Evolutionary conservation across 2,888 invertebrate species (phyloP), one percentile per base, ranked within the genome.

Genomic region (Nomada fabriciana): DNA sequence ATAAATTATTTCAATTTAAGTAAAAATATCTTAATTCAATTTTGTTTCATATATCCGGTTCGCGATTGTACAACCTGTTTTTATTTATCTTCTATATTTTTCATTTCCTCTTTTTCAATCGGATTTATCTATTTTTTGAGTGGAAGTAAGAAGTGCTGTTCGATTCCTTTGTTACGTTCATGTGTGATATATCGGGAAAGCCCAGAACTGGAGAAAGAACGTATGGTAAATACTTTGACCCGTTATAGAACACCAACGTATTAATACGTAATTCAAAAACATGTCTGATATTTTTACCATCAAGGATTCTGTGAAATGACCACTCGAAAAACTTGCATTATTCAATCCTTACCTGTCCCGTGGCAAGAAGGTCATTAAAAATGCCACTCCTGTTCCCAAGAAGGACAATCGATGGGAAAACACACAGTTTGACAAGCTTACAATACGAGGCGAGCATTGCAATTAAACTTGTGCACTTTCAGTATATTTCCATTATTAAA

Each of bases 351-450:
- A 13, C 7, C 42, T 42, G 61, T 4, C 42, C 11, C 20, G 20
- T 11, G 10, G 5, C 13, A 50, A 43, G 25, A 67, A 52, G 67
- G n/a, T 20, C 23, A 15, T 68, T 50, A 60, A 60, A 68, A 2
- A 15, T 52, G 9, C 42, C 18, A n/a, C 23, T 50, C n/a, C 23
- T 47, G 3, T 67, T 52, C 23, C 59, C 15, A 25, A 9, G 52
- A 15, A 68, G 36, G 36, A 52, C 13, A 36, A 59, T 47, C 47
- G 18, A 42, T 42, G 43, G 43, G 23, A 71, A 76, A 76, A 55
- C 36, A 20, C 43, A 13, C n/a, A 2, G 23, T 11, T 57, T 59
- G 57, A 47, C 73, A 36, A 36, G 25, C 50, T 57, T 36, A 55
- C n/a, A 73, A 50, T 23, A 7, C 36, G 2, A 25, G 10, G 36